Percentiles rank a stretch among this genome's conserved stretches.
phyloP scores from a whole-genome alignment of 2,797 vertebrate species.

The Cyclura pinguis region DNA sequence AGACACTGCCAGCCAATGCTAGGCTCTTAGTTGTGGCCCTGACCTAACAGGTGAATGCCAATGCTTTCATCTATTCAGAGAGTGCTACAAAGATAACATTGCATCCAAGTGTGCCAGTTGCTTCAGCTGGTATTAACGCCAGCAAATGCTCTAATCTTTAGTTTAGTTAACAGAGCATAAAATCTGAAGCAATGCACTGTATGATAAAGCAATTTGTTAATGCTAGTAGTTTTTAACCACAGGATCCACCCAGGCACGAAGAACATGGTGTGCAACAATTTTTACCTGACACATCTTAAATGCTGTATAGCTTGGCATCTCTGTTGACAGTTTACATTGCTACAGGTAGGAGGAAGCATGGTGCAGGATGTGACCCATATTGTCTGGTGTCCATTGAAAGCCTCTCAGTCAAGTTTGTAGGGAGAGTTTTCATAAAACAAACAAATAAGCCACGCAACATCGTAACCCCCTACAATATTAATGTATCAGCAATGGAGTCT shows the following conservation, averaged over 20 bases:
- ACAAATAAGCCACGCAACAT: neutral
- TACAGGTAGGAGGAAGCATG: neutral
- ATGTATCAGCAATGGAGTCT: conserved; percentile 15
- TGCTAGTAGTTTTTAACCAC: conserved; percentile 34
- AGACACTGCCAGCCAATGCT: neutral
- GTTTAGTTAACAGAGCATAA: conserved; percentile 56
- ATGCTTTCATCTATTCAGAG: neutral
- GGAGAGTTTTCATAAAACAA: neutral
- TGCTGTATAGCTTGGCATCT: conserved; percentile 15
- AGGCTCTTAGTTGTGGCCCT: neutral
- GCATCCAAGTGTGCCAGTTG: neutral
- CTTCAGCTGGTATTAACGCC: conserved; percentile 43
- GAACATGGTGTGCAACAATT: neutral
- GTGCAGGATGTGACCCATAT: neutral
- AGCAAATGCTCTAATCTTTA: conserved; percentile 50
- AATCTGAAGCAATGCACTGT: conserved; percentile 53
- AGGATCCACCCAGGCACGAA: conserved; percentile 39
- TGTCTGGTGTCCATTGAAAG: conserved; percentile 12
- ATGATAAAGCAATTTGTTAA: conserved; percentile 49
- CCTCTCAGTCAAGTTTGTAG: neutral
- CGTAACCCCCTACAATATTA: conserved; percentile 4
- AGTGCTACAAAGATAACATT: neutral
- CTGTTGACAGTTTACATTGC: conserved; percentile 11
- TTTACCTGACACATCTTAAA: conserved; percentile 25
- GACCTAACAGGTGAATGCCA: neutral